Conservation (phyloP, 2,888 invertebrate species). For the Prosopocoilus inquinatus region DNA sequence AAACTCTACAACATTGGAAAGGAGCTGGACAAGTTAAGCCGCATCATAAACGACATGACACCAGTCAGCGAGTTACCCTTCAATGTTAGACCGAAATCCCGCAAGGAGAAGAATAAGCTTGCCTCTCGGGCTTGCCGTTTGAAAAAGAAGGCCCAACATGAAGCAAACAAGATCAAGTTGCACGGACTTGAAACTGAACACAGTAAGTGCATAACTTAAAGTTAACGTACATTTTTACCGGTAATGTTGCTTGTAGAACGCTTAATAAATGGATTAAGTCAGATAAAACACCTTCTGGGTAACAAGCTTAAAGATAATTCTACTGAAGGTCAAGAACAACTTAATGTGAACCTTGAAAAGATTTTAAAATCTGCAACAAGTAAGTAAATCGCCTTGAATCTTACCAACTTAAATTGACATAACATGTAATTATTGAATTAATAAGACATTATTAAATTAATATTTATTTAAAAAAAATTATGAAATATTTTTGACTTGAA, state of each 20-base stretch:
- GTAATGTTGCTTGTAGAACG: slow-evolving; percentile 60
- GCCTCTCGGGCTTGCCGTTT: slow-evolving; percentile 95
- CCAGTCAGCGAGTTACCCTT: slow-evolving; percentile 92
- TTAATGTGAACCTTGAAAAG: slow-evolving; percentile 69
- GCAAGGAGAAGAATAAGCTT: slow-evolving; percentile 96
- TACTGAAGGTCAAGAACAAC: slow-evolving; percentile 59
- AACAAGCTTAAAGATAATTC: slow-evolving; percentile 63
- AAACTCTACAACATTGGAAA: slow-evolving; percentile 89
- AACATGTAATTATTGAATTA: no score
- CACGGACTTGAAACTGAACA: slow-evolving; percentile 93
- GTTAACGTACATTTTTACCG: not conserved
- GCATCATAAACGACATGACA: slow-evolving; percentile 93
- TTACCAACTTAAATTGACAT: no score
- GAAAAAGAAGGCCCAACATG: slow-evolving; percentile 99
- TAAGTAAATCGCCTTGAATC: slow-evolving; percentile 52
- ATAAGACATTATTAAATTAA: no score
- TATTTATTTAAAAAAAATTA: no score
- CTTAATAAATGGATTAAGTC: slow-evolving; percentile 72
- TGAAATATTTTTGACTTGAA: no score
- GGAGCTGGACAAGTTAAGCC: slow-evolving; percentile 86
- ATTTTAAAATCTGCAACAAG: slow-evolving; percentile 69
- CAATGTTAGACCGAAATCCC: slow-evolving; percentile 84
- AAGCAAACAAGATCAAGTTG: slow-evolving; percentile 95
- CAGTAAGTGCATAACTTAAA: slow-evolving; percentile 62
- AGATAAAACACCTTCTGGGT: slow-evolving; percentile 72